Evolutionary conservation across 1,140 invertebrate genomes (phyloP).

Genomic region (Drosophila willistoni): DNA sequence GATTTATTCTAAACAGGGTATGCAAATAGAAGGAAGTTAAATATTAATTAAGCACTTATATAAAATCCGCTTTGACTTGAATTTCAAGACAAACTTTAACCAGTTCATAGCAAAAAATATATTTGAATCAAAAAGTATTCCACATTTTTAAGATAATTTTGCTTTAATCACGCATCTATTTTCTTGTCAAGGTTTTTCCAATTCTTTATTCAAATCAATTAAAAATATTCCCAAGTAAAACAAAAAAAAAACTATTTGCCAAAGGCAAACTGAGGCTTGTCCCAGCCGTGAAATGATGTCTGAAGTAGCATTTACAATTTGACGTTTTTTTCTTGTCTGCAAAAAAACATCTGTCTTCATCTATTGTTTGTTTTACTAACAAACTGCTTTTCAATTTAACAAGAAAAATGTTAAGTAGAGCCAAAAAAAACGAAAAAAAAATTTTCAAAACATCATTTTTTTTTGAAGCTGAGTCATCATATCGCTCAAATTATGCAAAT

Average conservation of each 20-base stretch:
- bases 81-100: not conserved
- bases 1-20: too few relatives aligned
- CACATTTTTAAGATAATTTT: not conserved
- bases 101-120: not conserved
- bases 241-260: not conserved
- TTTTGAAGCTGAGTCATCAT: not conserved
- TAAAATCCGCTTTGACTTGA: not conserved
- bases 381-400: slow-evolving; percentile 16
- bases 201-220: not conserved
- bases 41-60: not conserved
- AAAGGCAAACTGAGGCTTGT: slow-evolving; percentile 1
- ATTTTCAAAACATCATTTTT: not conserved
- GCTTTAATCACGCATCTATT: not conserved
- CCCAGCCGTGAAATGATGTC: not conserved
- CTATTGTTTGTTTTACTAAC: slow-evolving; percentile 22
- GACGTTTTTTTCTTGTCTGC: not conserved
- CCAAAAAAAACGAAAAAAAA: not conserved
- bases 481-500: not conserved
- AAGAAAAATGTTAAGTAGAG: slow-evolving; percentile 7
- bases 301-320: slow-evolving; percentile 9
- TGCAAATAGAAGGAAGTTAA: not conserved
- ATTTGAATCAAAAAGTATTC: not conserved
- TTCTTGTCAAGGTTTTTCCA: not conserved
- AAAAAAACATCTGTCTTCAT: slow-evolving; percentile 1
- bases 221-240: not conserved